Evolutionary conservation across 1,140 invertebrate species (phyloP).

Genomic region (Brachionus calyciflorus): DNA sequence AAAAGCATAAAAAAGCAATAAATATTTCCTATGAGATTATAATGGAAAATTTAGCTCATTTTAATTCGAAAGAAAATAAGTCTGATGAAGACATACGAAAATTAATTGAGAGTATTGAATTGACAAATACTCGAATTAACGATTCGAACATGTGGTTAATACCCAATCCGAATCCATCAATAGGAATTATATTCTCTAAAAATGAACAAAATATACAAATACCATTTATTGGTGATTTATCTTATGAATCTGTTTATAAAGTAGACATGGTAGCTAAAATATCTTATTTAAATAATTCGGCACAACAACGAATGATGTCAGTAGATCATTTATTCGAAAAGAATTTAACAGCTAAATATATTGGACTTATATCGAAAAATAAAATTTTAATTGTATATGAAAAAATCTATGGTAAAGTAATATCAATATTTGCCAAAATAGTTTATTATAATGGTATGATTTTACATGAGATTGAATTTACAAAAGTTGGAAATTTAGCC

Average conservation of each 20-base stretch:
- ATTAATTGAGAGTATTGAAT: neutral
- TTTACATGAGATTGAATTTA: neutral
- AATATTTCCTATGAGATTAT: neutral
- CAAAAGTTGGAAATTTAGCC: neutral
- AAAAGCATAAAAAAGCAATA: neutral
- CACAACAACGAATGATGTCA: neutral
- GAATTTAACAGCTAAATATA: neutral
- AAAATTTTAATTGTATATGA: neutral
- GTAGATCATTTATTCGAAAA: constrained; percentile 7
- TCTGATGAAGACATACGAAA: neutral
- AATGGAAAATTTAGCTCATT: neutral
- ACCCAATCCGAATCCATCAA: neutral
- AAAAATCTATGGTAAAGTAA: constrained; percentile 28
- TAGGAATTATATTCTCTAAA: constrained; percentile 4
- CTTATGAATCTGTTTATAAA: neutral
- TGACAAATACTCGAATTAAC: neutral
- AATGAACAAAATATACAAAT: neutral
- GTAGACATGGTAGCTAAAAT: constrained; percentile 21
- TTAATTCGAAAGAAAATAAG: neutral
- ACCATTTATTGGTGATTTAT: constrained; percentile 11
- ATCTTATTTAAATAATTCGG: neutral
- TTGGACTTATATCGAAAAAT: constrained; percentile 17
- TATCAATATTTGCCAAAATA: constrained; percentile 15
- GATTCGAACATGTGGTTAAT: neutral
- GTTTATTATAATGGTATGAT: constrained; percentile 16